Conservation (phyloP, 2,797 vertebrate genomes). For the Fratercula arctica region DNA sequence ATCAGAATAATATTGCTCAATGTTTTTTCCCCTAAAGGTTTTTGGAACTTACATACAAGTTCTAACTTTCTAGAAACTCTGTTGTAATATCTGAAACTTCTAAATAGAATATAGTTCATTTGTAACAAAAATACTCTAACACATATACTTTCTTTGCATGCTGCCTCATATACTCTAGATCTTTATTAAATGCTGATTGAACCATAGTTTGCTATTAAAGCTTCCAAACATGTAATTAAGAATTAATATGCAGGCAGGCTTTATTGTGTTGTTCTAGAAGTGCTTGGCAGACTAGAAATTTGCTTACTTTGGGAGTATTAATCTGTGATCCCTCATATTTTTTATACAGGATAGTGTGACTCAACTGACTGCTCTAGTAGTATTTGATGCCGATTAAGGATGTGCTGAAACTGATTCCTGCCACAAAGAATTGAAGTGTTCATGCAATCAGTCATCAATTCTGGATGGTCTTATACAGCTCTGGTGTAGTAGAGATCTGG, state of each 20-base stretch:
- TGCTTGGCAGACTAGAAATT: background rate
- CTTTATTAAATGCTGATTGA: background rate
- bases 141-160: background rate
- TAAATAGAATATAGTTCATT: background rate
- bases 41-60: background rate
- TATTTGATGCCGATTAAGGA: background rate
- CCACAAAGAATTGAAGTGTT: background rate
- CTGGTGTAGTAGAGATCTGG: background rate
- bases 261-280: background rate
- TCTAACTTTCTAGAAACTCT: background rate
- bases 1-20: slow-evolving; percentile 50
- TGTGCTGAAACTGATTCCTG: background rate
- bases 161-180: background rate
- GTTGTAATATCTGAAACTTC: background rate
- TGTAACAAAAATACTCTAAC: background rate
- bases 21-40: background rate
- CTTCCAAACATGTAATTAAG: background rate
- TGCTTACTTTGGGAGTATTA: background rate
- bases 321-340: background rate
- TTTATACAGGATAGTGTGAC: background rate
- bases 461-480: background rate
- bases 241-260: background rate
- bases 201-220: background rate
- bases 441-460: background rate
- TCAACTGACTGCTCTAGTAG: background rate